Percentiles rank a stretch among this genome's conserved stretches.
Conservation (phyloP, 2,113 vertebrate species). For the Capra hircus region DNA sequence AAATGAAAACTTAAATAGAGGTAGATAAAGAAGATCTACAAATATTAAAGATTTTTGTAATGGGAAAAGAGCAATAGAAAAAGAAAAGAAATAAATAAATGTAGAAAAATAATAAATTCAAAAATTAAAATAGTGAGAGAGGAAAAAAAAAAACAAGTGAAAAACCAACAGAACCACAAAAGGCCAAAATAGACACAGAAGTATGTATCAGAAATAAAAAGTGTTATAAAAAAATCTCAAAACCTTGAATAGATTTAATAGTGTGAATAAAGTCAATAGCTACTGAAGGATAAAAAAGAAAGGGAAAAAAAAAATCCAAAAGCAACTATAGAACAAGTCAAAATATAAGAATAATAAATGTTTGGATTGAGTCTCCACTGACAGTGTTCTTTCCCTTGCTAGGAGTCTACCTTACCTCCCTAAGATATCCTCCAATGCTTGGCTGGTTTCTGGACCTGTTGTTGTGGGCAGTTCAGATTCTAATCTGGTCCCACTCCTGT, state of each 20-base stretch:
- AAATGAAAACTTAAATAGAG: neutral
- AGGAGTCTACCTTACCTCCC: neutral
- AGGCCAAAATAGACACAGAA: neutral
- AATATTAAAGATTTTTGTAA: neutral
- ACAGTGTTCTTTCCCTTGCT: neutral
- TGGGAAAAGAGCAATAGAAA: neutral
- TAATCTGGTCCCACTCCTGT: neutral
- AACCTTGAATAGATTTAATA: neutral
- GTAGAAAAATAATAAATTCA: neutral
- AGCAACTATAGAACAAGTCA: neutral
- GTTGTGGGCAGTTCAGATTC: neutral
- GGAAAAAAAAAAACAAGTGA: rapidly evolving
- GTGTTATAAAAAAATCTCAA: neutral
- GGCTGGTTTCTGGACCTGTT: neutral
- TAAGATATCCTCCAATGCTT: neutral
- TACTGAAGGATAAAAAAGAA: neutral
- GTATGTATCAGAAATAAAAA: neutral
- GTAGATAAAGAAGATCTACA: neutral
- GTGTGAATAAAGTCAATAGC: neutral
- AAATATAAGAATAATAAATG: neutral
- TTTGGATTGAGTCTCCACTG: neutral
- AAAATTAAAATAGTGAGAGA: neutral
- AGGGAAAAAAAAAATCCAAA: neutral
- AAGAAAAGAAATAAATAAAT: neutral
- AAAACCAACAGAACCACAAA: neutral